Base-by-base conservation (phyloP, 2,797 vertebrate genomes). In the Sylvilagus floridanus region DNA sequence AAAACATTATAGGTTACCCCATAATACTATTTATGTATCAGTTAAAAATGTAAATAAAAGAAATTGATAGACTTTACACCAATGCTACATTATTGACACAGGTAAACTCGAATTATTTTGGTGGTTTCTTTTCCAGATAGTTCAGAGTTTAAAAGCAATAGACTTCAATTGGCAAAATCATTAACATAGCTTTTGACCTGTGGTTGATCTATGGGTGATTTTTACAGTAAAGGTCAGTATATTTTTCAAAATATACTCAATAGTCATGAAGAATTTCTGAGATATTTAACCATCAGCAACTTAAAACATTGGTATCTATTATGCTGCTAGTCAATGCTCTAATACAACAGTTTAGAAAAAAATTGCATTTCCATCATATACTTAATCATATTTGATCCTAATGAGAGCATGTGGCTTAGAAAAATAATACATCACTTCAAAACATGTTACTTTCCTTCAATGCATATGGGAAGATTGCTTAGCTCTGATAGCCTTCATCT, bases 241-340 rank as follows among this genome's bases (percentile, higher is more conserved):
- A 1, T 79, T 90, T 90, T 22, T 84, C 69, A 92, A 84, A 50
- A 79, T 30, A 42, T 75, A 75, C 54, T 35, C 63, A 62, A 79
- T 16, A 52, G 26, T 4, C 17, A 26, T 91, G 85, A 72, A 79
- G 5, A 66, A 72, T 81, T 62, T 2, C 2, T 24, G 32, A 81
- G 28, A 52, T 76, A 62, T 28, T 88, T 35, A 76, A 42, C 32
- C 12, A 62, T 72, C 11, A 91, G 21, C 7, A 4, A 82, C 69
- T 63, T 57, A 30, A 50, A 63, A 77, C 47, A 28, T 50, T 87
- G 17, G 88, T 60, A 60, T 10, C 5, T 65, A 1, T 68, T 22
- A 62, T 62, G 10, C 2, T 2, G 54, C 57, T 93, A 84, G 88
- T 81, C 7, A 71, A 35, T 16, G 9, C 28, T 47, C 1, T 60